Conservation (phyloP, 1,140 invertebrate genomes). For the Drosophila micromelanica region DNA sequence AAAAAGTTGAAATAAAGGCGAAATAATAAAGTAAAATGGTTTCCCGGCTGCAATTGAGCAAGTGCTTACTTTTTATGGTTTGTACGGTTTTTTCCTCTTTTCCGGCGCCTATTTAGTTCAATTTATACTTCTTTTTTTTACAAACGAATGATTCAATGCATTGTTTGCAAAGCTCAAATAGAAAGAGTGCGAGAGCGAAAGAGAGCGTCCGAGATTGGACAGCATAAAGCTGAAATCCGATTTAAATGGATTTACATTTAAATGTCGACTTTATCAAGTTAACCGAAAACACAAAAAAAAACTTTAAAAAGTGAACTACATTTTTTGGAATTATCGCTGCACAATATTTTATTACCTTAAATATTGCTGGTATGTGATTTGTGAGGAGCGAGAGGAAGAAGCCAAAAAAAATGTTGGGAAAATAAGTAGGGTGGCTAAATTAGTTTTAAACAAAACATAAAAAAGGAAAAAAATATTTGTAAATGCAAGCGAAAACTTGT, state of each 20-base stretch:
- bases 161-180: conserved; percentile 26
- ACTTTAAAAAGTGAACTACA: conserved; percentile 1
- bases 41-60: conserved; percentile 35
- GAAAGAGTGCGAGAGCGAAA: neutral
- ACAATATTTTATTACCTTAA: too few relatives aligned
- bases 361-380: too few relatives aligned
- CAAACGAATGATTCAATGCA: conserved; percentile 9
- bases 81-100: conserved; percentile 22
- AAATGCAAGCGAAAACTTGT: too few relatives aligned
- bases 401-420: too few relatives aligned
- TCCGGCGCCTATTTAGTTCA: conserved; percentile 44
- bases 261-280: conserved; percentile 29
- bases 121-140: conserved; percentile 22
- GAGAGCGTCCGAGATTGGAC: conserved; percentile 4
- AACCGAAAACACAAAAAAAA: conserved; percentile 12
- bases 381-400: too few relatives aligned
- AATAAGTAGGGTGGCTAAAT: too few relatives aligned
- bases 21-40: conserved; percentile 26
- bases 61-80: conserved; percentile 22
- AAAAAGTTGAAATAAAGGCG: neutral
- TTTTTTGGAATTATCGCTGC: too few relatives aligned
- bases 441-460: too few relatives aligned
- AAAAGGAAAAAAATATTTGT: too few relatives aligned
- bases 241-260: conserved; percentile 42
- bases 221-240: conserved; percentile 36